A percentile compares a stretch with the other conserved stretches of the same genome.
Evolutionary conservation across 2,797 vertebrate species (phyloP).

Genomic region (Phoxinus dragarum): DNA sequence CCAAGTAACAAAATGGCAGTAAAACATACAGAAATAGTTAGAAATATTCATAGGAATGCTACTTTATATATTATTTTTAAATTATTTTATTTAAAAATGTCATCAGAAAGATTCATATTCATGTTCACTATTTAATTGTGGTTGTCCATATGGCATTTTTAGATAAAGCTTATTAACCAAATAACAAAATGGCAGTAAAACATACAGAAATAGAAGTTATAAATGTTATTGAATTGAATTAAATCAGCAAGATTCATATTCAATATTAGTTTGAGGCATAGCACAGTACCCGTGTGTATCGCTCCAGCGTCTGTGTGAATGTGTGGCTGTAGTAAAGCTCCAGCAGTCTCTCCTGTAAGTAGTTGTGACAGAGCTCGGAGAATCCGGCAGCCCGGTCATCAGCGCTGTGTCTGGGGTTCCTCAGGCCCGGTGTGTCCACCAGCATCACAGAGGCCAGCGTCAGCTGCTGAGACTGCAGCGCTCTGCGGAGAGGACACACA

Average conservation of each 20-base stretch:
- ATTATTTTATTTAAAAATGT: too few relatives aligned
- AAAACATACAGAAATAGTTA: background rate
- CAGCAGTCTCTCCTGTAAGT: constrained; percentile 90
- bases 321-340: constrained; percentile 83
- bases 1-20: background rate
- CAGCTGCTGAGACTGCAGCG: constrained; percentile 87
- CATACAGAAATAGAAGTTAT: background rate
- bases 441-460: constrained; percentile 88
- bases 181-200: background rate
- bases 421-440: constrained; percentile 89
- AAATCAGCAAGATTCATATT: background rate
- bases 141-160: background rate
- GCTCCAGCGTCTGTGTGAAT: constrained; percentile 77
- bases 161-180: background rate
- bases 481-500: constrained; percentile 73
- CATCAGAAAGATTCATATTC: background rate
- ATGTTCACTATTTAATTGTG: background rate
- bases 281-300: constrained; percentile 78
- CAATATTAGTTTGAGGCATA: background rate
- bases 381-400: constrained; percentile 86
- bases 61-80: background rate
- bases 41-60: background rate
- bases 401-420: constrained; percentile 83
- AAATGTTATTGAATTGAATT: background rate
- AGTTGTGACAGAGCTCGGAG: constrained; percentile 93